Base-by-base conservation (phyloP, 2,113 vertebrate genomes). In the Sander vitreus region DNA sequence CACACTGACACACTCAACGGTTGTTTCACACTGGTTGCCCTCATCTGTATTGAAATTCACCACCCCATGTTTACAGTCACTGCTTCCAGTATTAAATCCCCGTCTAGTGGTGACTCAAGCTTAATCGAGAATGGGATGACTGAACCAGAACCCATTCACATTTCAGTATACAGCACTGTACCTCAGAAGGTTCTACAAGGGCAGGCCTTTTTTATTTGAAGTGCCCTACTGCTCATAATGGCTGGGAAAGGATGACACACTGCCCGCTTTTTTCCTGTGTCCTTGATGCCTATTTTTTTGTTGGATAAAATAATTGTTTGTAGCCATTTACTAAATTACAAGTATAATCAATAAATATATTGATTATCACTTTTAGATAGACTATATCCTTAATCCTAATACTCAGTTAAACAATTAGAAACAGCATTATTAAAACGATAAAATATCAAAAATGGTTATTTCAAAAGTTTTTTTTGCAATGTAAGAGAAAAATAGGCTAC, bases 131-230 rank as follows among this genome's bases (percentile, higher is more conserved):
- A 64, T 23, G 4, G 48, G 47, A 84, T 51, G 55, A 73, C 71
- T 62, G 66, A 78, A n/a, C 57, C 70, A 62, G 53, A 81, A 57
- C 57, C 45, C 27, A 78, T 73, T 86, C 74, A 80, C 33, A 50
- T 76, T 72, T 81, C 27, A 48, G 30, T 19, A 62, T 18, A 68
- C 6, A 71, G 23, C 39, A 12, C 23, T 27, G n/a, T 0, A 36
- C 13, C 54, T 65, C 19, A 8, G 54, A 19, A 58, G 18, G 59
- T 69, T 72, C 2, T 62, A n/a, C 30, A 73, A 59, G 30, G 57
- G 12, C 36, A 60, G 19, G 3, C 19, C 14, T 70, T 33, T 72
- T 65, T 62, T n/a, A 58, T 65, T 53, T 67, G 13, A 72, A 66
- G n/a, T 30, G 14, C 16, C 53, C 25, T 59, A 36, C 19, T 64